Conservation (phyloP, 2,113 vertebrate species). For the Cyprinodon tularosa region DNA sequence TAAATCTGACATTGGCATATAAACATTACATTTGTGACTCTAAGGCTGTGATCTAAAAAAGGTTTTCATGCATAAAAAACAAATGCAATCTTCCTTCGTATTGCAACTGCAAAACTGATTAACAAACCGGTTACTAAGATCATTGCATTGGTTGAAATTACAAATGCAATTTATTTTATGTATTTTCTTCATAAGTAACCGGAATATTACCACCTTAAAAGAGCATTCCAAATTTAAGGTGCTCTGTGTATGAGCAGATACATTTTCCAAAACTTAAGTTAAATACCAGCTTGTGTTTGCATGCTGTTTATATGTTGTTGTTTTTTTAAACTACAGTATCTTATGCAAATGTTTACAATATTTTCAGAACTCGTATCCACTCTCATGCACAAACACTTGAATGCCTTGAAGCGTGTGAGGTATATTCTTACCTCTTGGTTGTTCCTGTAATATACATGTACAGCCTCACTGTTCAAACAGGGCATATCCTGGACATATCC, state of each 20-base stretch:
- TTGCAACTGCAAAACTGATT: too few species aligned
- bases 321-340: not conserved
- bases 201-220: too few species aligned
- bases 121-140: too few species aligned
- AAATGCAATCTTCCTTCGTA: too few species aligned
- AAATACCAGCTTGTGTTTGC: not conserved
- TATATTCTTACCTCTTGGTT: conserved; percentile 14
- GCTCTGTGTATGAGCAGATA: not conserved
- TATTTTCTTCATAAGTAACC: too few species aligned
- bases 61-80: too few species aligned
- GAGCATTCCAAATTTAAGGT: not conserved
- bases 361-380: conserved; percentile 20
- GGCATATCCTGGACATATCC: conserved; percentile 61
- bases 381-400: conserved; percentile 41
- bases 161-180: too few species aligned
- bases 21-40: not conserved
- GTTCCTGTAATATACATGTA: not conserved
- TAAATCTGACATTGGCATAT: not conserved
- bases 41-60: not conserved
- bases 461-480: conserved; percentile 52
- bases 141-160: too few species aligned
- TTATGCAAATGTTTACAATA: conserved; percentile 41
- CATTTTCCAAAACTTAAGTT: not conserved
- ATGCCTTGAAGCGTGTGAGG: conserved; percentile 33
- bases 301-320: not conserved